Evolutionary conservation across 2,113 vertebrate genomes (phyloP), one percentile per base, ranked within the genome.

Genomic region (Acinonyx jubatus): DNA sequence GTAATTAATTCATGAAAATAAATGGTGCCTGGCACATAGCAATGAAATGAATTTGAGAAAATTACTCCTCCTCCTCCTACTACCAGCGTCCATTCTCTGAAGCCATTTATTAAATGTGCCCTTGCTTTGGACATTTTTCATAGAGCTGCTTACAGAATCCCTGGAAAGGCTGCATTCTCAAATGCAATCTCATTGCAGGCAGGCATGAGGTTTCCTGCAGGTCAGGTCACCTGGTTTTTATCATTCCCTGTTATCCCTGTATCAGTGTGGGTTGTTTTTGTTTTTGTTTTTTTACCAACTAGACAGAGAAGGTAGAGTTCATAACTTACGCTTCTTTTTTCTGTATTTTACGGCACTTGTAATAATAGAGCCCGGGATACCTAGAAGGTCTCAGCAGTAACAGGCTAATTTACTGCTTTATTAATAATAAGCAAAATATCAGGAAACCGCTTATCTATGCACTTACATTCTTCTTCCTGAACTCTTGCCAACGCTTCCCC

Each of bases 391-490:
- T 69, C 48, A 93, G 78, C 69, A 55, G 63, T 41, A 96, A 88
- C 63, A 93, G 12, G 71, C 66, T 83, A 52, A 95, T 69, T 87
- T 74, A 93, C n/a, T 94, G 45, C 61, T 87, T 88, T 55, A 57
- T 69, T 92, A 95, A 65, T 79, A 93, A 83, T 33, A 80, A 88
- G 50, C 76, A 96, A 73, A 87, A 76, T 27, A 50, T 61, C 94
- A 76, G 50, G 66, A 96, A 94, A 84, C 66, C 50, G 52, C 71
- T 48, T 69, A 27, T 31, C 69, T 19, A 52, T 0, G 4, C 63
- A 80, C 61, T 82, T 82, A 8, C 41, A 38, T 65, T 74, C 87
- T 94, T 88, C 55, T 80, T 94, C 80, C 33, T 65, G 33, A n/a
- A 76, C 71, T 48, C 81, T 7, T 57, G 66, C 14, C 41, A 78